Base-by-base conservation (phyloP, 2,113 vertebrate species). In the Corvus hawaiiensis region DNA sequence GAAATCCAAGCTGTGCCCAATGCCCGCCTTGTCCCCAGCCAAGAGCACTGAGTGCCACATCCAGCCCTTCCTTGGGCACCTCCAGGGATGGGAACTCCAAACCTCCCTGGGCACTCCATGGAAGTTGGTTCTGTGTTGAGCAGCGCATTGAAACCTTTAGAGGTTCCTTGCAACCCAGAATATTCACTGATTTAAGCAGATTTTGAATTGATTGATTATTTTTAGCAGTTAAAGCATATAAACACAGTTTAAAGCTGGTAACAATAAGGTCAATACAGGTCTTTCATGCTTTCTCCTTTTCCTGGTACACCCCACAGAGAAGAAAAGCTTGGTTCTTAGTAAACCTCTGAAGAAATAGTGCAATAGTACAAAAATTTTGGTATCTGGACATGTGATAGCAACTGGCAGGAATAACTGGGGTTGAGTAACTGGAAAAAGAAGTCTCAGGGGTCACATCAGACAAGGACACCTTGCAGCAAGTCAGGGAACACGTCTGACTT, bases 1-100 rank as follows among this genome's bases (percentile, higher is more conserved):
- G 43, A 1, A 68, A 7, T 32, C 32, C 44, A 0, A 49, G 6
- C 20, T 67, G 43, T 67, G 43, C 16, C 26, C 2, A 0, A 10
- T 24, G 0, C 9, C 35, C 30, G 51, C 14, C 54, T 22, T 77
- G 72, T 52, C 32, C 9, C 61, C 61, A 66, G 43, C 30, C 43
- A 61, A 56, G 82, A 41, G 59, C 71, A 2, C 52, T 37, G 26
- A 59, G 84, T 44, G 62, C 44, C 52, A 76, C 22, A 0, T n/a
- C 43, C 71, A 58, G 23, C 0, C 4, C 16, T 59, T 27, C 44
- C 64, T 28, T 6, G 66, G 72, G 1, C 43, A 67, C 72, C 62
- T 58, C 12, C 72, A 67, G 37, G 62, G 27, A 26, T 28, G 63
- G 54, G 37, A 0, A 54, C 27, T 77, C 13, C 84, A 69, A 13